Conservation (phyloP, 2,888 invertebrate species). For the Standfussiana lucernea region DNA sequence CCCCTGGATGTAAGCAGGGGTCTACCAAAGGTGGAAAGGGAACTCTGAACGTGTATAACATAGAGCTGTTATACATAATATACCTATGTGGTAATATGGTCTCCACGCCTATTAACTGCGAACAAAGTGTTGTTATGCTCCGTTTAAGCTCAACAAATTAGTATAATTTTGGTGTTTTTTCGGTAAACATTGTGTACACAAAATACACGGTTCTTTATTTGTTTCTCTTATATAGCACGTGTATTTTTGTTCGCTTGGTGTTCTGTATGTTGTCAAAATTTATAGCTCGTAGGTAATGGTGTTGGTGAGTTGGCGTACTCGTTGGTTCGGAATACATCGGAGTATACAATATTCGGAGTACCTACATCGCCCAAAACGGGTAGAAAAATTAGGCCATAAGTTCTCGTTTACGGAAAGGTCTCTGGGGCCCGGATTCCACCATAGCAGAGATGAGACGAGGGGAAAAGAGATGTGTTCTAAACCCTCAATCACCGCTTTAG, state of each 20-base stretch:
- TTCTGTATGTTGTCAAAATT: too few species aligned
- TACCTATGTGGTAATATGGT: slow-evolving; percentile 37
- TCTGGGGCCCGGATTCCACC: not conserved
- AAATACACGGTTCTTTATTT: not conserved
- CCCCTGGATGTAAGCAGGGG: slow-evolving; percentile 12
- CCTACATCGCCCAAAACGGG: too few species aligned
- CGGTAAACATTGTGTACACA: not conserved
- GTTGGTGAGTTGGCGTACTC: not conserved
- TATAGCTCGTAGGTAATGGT: too few species aligned
- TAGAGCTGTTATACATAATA: slow-evolving; percentile 26
- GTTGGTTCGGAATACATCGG: not conserved
- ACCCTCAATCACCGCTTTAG: not conserved
- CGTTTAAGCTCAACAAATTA: slow-evolving; percentile 45
- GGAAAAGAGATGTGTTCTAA: not conserved
- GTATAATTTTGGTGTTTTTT: slow-evolving; percentile 2
- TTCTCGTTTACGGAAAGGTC: not conserved
- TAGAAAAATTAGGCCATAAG: not conserved
- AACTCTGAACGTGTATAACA: slow-evolving; percentile 51
- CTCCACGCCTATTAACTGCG: slow-evolving; percentile 62
- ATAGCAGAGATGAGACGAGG: not conserved
- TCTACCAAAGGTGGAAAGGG: slow-evolving; percentile 53
- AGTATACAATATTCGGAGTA: too few species aligned
- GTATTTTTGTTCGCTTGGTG: not conserved
- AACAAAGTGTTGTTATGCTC: slow-evolving; percentile 53
- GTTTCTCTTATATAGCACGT: not conserved